Base-by-base conservation (phyloP, 2,888 invertebrate genomes). In the Gymnosoma rotundatum region DNA sequence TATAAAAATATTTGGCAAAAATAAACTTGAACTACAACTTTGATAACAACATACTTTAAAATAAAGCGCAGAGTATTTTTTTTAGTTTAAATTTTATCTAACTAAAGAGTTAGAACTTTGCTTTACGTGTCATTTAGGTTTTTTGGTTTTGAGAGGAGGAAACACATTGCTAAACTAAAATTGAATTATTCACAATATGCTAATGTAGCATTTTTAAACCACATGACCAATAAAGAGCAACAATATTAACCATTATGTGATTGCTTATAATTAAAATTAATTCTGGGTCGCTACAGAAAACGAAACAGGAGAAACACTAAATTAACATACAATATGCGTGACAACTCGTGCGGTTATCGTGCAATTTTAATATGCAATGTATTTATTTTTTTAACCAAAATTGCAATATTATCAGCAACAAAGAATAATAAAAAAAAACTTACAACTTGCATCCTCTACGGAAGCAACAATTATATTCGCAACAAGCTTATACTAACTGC, bases 271-370 rank as follows among this genome's bases (percentile, higher is more conserved):
- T 81, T 78, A 60, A 74, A 81, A 74, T 45, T 78, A 78, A 84
- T 78, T 81, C 78, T 75, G 60, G 75, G 75, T 79, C 38, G 60
- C 54, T 66, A 56, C 54, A 45, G 14, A 38, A 32, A 72, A 52
- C 66, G 10, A 21, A 60, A 63, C 21, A 58, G 20, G 42, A 48
- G 20, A 74, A 8, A 52, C 2, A 52, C 50, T 48, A 67, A 67
- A 78, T 69, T 73, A 74, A 64, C 75, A 72, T 74, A 64, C 21
- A 78, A 84, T 83, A 83, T 82, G 85, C 84, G 86, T 85, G 78
- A 78, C 83, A 86, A 83, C 86, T 86, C 86, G 86, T 86, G 86
- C 85, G 85, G 81, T 63, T 83, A 78, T 83, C 86, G 83, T 86
- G 86, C 82, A 85, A 74, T 67, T 60, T 42, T 56, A 63, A 72